phyloP scores from a whole-genome alignment of 2,113 vertebrate genomes.

The Aplodontia rufa region DNA sequence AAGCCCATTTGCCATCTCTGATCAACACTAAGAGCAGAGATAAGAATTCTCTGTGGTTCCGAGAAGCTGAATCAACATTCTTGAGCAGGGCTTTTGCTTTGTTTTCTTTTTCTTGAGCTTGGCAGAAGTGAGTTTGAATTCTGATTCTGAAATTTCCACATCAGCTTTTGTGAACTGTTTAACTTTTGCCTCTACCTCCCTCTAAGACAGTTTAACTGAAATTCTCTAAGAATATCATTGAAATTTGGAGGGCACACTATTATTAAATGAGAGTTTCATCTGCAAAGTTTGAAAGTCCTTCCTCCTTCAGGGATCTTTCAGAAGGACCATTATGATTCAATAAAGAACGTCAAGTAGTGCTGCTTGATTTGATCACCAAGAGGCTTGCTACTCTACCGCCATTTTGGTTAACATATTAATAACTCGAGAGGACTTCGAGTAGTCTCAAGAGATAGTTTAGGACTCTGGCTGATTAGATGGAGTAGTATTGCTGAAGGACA shows the following conservation, averaged over 20 bases:
- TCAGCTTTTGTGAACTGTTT: background rate
- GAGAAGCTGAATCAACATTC: background rate
- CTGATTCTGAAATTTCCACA: background rate
- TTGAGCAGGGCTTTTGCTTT: background rate
- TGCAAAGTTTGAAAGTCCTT: slow-evolving; percentile 48
- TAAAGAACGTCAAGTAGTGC: slow-evolving; percentile 58
- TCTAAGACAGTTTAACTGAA: background rate
- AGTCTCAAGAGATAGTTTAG: slow-evolving; percentile 72
- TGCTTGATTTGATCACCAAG: slow-evolving; percentile 74
- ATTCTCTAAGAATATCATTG: background rate
- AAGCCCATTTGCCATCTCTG: background rate
- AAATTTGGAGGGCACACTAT: slow-evolving; percentile 42
- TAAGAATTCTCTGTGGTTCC: background rate
- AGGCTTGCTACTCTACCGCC: slow-evolving; percentile 66
- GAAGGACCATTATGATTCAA: slow-evolving; percentile 68
- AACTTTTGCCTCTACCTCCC: background rate
- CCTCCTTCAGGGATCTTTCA: slow-evolving; percentile 52
- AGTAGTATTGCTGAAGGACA: slow-evolving; percentile 67
- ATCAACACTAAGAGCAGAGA: background rate
- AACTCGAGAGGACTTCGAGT: slow-evolving; percentile 74
- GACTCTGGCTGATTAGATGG: slow-evolving; percentile 79
- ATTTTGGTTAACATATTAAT: slow-evolving; percentile 75
- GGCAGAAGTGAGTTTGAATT: background rate
- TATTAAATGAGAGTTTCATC: slow-evolving; percentile 40
- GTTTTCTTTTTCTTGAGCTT: background rate